Base-by-base conservation (phyloP, 2,797 vertebrate species). In the Darevskia mixta region DNA sequence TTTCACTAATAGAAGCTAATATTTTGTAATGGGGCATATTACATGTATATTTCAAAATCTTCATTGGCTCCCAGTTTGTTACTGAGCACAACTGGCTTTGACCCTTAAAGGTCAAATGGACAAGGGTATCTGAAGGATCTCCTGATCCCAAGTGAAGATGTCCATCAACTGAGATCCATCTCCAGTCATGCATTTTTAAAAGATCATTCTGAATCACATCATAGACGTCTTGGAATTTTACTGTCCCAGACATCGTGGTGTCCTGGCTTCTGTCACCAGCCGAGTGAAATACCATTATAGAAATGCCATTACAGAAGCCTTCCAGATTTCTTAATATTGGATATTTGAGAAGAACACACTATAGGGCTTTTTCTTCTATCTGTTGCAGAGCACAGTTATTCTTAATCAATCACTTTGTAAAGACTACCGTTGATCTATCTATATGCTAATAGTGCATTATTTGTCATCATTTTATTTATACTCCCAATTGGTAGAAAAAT, bases 391-490 rank as follows among this genome's bases (percentile, higher is more conserved):
- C 17, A 7, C 23, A n/a, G 35, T 78, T 49, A 13, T 55, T 76
- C 23, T 76, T 55, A 29, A 17, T 25, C 77, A 9, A 61, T 20
- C 27, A n/a, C 29, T 29, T 35, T 38, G 15, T 58, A 38, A 88
- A 77, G 23, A 27, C 61, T 83, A 35, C 17, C 13, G 13, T 55
- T 55, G 32, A 38, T 17, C 23, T 11, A 72, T 69, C 38, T 69
- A 10, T 45, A 17, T 35, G 20, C 20, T n/a, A 20, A 82, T 5
- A 58, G 25, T 27, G 23, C 43, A 66, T 79, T 32, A 27, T 81
- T 76, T 81, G 8, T 85, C 20, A 81, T 35, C 73, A n/a, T 73
- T 38, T 61, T 64, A 45, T 84, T 79, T 88, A 29, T 64, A 4
- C 3, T 83, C 17, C 15, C 20, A 58, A 13, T 58, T 11, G 1